Base-by-base conservation (phyloP, 2,797 vertebrate species). In the Phrynocephalus guinanensis region DNA sequence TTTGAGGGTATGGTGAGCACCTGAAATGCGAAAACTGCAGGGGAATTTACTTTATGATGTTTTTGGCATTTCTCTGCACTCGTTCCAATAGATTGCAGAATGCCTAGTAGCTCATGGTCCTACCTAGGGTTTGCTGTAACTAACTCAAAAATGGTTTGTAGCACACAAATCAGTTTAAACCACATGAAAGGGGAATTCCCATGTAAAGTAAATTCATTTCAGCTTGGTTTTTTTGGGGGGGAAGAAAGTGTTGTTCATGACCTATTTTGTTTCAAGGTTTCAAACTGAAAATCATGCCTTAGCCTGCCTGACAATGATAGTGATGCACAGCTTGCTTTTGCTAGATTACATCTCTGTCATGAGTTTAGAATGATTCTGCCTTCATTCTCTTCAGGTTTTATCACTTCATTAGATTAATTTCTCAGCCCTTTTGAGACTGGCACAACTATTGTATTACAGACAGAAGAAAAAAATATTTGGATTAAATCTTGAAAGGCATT, bases 371-470 rank as follows among this genome's bases (percentile, higher is more conserved):
- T 75, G 26, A 30, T 86, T 15, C 66, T 16, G 13, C 89, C 85
- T 92, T 86, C 87, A 78, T 83, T 92, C 26, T 92, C 26, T 63
- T 2, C 26, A 79, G 24, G 9, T 84, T 72, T 87, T 79, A 71
- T 71, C 5, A 82, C 83, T 86, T 88, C 86, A 79, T 87, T 83
- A 13, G 11, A 60, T 72, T 4, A 5, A 38, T 92, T 88, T 92
- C 52, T 87, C 26, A 82, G 86, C 77, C 82, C 16, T 78, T 50
- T 90, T 13, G 20, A 85, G 86, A 84, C 9, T 71, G 87, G 1
- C 38, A 66, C 18, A 82, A 18, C 15, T 88, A 33, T 73, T 77
- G 44, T 91, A 83, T 30, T 68, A 1, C 67, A 8, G 24, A 18
- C 6, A 77, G 63, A 86, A 28, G 87, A 30, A 44, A 44, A 44